Percentiles rank a stretch among this genome's conserved stretches.
phyloP scores from a whole-genome alignment of 2,113 vertebrate genomes.

The Callospermophilus lateralis region DNA sequence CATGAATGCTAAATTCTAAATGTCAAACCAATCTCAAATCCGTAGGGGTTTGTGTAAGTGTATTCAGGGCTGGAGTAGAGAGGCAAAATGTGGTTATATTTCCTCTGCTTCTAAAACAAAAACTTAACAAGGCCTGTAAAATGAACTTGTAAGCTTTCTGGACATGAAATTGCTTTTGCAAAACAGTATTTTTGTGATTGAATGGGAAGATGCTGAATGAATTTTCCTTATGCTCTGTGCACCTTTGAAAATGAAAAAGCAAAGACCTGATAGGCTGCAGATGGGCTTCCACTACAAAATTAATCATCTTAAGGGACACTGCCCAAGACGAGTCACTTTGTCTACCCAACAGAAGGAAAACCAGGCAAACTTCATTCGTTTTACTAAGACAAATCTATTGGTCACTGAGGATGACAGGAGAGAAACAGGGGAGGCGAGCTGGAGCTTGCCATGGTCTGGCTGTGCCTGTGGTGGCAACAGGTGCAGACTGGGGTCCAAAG shows the following conservation, averaged over 20 bases:
- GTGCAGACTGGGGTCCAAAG: no score
- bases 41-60: not conserved
- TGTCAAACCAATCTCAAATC: conserved; percentile 53
- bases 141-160: not conserved
- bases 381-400: not conserved
- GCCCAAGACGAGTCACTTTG: not conserved
- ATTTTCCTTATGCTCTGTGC: not conserved
- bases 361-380: fast-evolving
- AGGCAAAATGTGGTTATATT: not conserved
- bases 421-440: fast-evolving
- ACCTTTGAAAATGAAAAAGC: not conserved
- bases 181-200: not conserved
- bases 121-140: not conserved
- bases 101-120: not conserved
- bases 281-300: not conserved
- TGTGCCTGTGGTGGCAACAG: fast-evolving
- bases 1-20: conserved; percentile 27
- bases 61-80: not conserved
- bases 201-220: not conserved
- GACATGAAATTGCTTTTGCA: not conserved
- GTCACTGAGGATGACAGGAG: not conserved
- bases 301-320: not conserved
- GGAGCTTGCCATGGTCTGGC: fast-evolving
- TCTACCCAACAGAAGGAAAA: not conserved
- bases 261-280: fast-evolving